Percentiles rank a stretch among this genome's conserved stretches.
These are phyloP conservation scores for Choloepus hoffmanni DNA, from an alignment of 2,113 vertebrate genomes.

Conservation along the genomic window DNA sequence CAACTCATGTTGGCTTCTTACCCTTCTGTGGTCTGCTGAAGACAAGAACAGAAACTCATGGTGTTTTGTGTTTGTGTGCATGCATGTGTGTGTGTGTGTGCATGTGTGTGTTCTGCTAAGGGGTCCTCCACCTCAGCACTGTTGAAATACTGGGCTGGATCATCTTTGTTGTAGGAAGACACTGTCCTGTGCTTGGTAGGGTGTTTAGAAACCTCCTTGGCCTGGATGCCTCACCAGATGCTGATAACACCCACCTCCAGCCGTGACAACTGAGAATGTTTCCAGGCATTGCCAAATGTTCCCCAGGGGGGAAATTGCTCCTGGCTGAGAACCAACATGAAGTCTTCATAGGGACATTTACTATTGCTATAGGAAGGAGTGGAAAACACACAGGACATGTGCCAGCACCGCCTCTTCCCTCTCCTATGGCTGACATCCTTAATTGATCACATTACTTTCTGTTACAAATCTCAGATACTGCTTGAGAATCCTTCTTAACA, in stretches of 20 bases:
- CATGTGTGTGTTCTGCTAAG: not conserved
- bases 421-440: accelerated
- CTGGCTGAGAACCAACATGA: not conserved
- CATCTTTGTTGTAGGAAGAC: not conserved
- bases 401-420: not conserved
- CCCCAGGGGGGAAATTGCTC: not conserved
- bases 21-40: not conserved
- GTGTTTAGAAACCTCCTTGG: not conserved
- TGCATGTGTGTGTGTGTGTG: no score
- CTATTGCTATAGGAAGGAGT: accelerated
- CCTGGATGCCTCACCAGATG: not conserved
- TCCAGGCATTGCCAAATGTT: not conserved
- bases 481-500: not conserved
- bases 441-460: accelerated
- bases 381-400: accelerated
- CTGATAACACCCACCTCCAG: not conserved
- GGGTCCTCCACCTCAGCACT: not conserved
- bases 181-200: not conserved
- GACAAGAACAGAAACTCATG: not conserved
- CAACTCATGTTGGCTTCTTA: not conserved
- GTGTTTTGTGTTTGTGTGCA: not conserved
- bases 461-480: not conserved
- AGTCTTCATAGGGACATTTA: not conserved
- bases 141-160: not conserved
- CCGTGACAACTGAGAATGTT: not conserved